phyloP scores from a whole-genome alignment of 1,140 invertebrate species.

The Babylonia areolata region DNA sequence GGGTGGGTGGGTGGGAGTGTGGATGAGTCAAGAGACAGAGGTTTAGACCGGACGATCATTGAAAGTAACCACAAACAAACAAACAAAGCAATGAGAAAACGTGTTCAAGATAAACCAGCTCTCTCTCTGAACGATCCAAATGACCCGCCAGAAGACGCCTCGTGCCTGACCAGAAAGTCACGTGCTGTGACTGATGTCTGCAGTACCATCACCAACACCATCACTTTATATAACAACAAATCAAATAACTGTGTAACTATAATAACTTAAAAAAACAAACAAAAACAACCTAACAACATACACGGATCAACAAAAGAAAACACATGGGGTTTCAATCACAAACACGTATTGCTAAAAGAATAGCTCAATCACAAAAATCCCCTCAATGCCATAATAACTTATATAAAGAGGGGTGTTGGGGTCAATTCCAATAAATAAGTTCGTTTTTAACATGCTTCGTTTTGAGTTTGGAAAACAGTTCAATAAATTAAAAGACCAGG shows the following conservation, averaged over 20 bases:
- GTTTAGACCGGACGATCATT: too few relatives aligned
- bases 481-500: background rate
- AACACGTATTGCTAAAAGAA: background rate
- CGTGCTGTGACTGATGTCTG: too few relatives aligned
- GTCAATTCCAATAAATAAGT: background rate
- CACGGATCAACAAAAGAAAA: background rate
- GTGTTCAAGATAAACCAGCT: too few relatives aligned
- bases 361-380: background rate
- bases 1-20: background rate
- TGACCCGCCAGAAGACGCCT: too few relatives aligned
- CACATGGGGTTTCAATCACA: background rate
- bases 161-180: too few relatives aligned
- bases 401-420: background rate
- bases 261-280: conserved; percentile 24
- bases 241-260: background rate
- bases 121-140: too few relatives aligned
- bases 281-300: background rate
- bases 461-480: background rate
- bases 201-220: background rate
- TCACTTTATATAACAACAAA: background rate
- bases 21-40: background rate
- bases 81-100: too few relatives aligned
- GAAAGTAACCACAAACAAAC: too few relatives aligned
- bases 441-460: background rate
- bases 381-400: background rate